Evolutionary conservation across 2,888 invertebrate genomes (phyloP).

Genomic region (Andrena chrysosceles): DNA sequence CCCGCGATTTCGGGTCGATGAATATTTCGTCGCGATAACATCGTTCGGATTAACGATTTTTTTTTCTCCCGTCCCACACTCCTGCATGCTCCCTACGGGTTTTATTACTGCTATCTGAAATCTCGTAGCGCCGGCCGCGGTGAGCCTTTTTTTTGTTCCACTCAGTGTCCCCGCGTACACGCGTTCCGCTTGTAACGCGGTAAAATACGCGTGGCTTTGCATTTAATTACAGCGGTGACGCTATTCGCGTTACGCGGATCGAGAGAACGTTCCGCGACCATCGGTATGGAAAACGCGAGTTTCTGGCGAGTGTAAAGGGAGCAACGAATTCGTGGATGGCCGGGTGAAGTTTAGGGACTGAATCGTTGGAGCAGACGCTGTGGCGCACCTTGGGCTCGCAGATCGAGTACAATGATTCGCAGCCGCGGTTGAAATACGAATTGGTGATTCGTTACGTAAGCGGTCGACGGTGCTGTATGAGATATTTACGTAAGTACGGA

Average conservation of each 20-base stretch:
- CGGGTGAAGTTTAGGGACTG: background rate
- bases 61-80: background rate
- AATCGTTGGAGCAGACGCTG: background rate
- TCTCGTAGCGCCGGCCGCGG: background rate
- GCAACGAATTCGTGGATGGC: background rate
- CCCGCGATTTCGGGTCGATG: constrained; percentile 8
- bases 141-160: background rate
- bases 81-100: background rate
- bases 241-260: background rate
- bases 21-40: constrained; percentile 44
- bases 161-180: background rate
- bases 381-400: background rate
- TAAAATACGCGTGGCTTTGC: constrained; percentile 8
- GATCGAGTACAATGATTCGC: background rate
- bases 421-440: constrained; percentile 16
- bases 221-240: constrained; percentile 35
- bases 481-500: constrained; percentile 54
- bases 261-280: constrained; percentile 11
- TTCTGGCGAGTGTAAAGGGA: background rate
- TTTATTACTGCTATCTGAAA: constrained; percentile 16
- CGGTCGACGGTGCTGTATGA: background rate
- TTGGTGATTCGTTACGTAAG: constrained; percentile 43
- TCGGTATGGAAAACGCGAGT: background rate
- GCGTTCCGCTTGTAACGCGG: background rate
- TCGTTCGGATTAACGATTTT: constrained; percentile 31